Conservation (phyloP, 2,888 invertebrate genomes). For the Desoria tigrina region DNA sequence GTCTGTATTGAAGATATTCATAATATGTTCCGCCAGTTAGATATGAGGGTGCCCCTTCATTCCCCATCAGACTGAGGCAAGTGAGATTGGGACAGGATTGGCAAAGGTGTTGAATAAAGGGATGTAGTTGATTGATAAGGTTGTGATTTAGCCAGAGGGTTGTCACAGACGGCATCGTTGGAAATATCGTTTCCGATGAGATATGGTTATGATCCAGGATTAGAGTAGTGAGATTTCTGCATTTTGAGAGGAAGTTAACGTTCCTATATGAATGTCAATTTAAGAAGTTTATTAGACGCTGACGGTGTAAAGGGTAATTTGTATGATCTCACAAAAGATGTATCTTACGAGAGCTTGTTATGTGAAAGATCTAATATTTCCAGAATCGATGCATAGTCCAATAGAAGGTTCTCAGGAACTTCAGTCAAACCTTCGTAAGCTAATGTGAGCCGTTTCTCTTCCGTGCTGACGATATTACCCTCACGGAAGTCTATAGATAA, state of each 20-base stretch:
- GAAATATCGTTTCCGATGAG: slow-evolving; percentile 69
- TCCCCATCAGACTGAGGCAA: slow-evolving; percentile 81
- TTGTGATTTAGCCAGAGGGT: slow-evolving; percentile 72
- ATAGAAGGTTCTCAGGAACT: slow-evolving; percentile 67
- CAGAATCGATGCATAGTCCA: slow-evolving; percentile 65
- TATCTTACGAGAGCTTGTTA: slow-evolving; percentile 68
- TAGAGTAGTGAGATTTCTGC: slow-evolving; percentile 71
- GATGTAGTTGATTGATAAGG: slow-evolving; percentile 65
- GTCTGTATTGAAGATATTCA: slow-evolving; percentile 74
- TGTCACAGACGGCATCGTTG: slow-evolving; percentile 67
- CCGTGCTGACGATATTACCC: slow-evolving; percentile 53
- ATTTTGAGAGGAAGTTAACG: slow-evolving; percentile 71
- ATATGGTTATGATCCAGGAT: slow-evolving; percentile 80
- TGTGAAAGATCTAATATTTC: slow-evolving; percentile 71
- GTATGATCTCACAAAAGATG: background rate
- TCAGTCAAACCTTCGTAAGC: slow-evolving; percentile 70
- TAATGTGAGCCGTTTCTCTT: slow-evolving; percentile 65
- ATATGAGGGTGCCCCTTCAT: slow-evolving; percentile 75
- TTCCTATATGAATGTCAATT: slow-evolving; percentile 61
- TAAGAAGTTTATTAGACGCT: background rate
- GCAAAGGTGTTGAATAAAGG: slow-evolving; percentile 71
- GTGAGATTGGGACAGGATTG: slow-evolving; percentile 72
- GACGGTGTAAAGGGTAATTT: too few relatives aligned
- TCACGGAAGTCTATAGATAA: slow-evolving; percentile 2
- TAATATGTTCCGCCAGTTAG: slow-evolving; percentile 74